A percentile compares a stretch with the other conserved stretches of the same genome.
phyloP scores from a whole-genome alignment of 2,113 vertebrate genomes.

The Cricetomys ansorgei region DNA sequence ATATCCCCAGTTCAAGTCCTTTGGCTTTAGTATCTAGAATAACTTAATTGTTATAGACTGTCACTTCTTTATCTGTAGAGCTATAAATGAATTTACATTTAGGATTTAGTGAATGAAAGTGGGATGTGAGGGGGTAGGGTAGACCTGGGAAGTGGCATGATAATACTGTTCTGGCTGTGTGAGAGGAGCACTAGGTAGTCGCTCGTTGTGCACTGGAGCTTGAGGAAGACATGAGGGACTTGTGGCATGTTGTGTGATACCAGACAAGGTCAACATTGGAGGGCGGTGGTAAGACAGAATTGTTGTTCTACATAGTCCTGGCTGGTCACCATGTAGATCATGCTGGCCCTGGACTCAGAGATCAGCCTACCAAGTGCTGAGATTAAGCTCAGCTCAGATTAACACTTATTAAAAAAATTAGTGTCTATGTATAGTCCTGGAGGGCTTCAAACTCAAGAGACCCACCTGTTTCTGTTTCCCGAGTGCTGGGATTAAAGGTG shows the following conservation, averaged over 20 bases:
- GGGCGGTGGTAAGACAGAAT: background rate
- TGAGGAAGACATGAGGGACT: background rate
- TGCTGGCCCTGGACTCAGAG: background rate
- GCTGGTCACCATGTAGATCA: background rate
- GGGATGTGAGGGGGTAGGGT: background rate
- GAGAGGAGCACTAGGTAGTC: accelerated
- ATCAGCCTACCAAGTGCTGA: background rate
- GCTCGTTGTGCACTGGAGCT: background rate
- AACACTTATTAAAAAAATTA: background rate
- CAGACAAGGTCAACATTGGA: background rate
- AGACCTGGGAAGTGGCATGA: background rate
- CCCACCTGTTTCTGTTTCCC: background rate
- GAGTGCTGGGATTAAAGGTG: background rate
- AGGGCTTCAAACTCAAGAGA: background rate
- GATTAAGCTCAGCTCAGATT: background rate
- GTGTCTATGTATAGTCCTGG: background rate
- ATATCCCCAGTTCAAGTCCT: background rate
- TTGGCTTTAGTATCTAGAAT: background rate
- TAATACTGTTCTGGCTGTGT: no score
- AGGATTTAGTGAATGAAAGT: background rate
- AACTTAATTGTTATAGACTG: background rate
- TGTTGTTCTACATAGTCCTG: background rate
- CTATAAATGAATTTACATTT: background rate
- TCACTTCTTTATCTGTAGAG: background rate
- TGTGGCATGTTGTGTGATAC: background rate